These are phyloP conservation scores for Mythimna impura DNA, from an alignment of 2,888 invertebrate species.

Conservation along the genomic window DNA sequence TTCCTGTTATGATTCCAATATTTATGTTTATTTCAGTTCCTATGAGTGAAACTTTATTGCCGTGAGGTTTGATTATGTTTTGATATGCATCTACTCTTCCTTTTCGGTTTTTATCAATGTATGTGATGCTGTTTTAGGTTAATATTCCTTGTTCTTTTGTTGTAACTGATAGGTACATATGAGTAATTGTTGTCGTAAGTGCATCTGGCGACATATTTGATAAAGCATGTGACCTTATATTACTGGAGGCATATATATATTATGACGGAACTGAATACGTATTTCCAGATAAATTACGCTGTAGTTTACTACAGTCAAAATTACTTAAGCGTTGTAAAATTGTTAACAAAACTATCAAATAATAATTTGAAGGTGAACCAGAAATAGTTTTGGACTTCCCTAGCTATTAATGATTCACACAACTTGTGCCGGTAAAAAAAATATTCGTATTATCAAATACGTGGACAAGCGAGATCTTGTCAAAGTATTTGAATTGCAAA, in stretches of 20 bases:
- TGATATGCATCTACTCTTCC: neutral
- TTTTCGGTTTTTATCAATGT: neutral
- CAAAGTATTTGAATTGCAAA: conserved; percentile 5
- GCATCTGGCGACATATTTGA: conserved; percentile 29
- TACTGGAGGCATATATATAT: neutral
- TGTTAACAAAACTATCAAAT: neutral
- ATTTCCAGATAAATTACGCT: conserved; percentile 1
- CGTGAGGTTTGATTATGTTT: conserved; percentile 6
- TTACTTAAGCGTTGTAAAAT: conserved; percentile 8
- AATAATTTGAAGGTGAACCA: conserved; percentile 27
- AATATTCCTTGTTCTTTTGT: neutral
- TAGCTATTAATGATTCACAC: conserved; percentile 7
- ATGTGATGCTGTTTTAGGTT: neutral
- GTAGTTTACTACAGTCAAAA: conserved; percentile 6
- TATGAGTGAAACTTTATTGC: conserved; percentile 47
- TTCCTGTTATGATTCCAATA: conserved; percentile 67
- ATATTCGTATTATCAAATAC: neutral
- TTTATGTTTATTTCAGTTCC: conserved; percentile 66
- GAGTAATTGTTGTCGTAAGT: conserved; percentile 39
- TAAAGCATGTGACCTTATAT: conserved; percentile 15
- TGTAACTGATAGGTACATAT: neutral
- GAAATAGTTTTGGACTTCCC: neutral
- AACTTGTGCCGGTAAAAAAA: conserved; percentile 27
- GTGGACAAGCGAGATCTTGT: neutral
- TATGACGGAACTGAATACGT: conserved; percentile 3